Percentiles rank a stretch among this genome's conserved stretches.
phyloP scores from a whole-genome alignment of 2,797 vertebrate species.

The Channa striata region DNA sequence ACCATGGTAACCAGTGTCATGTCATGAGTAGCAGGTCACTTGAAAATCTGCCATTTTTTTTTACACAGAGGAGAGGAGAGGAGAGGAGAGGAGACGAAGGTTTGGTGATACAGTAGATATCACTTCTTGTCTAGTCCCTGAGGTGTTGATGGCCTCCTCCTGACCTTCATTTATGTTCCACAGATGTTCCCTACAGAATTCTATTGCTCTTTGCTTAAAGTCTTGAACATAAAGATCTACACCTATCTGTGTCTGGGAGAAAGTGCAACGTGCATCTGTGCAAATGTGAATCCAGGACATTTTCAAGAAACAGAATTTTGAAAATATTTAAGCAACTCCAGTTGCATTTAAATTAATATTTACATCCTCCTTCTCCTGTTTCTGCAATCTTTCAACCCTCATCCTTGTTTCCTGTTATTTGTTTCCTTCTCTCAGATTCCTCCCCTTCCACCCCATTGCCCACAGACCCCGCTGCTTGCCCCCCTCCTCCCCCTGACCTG shows the following conservation, averaged over 20 bases:
- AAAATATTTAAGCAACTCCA: constrained; percentile 36
- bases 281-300: constrained; percentile 15
- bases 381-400: neutral
- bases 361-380: constrained; percentile 22
- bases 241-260: constrained; percentile 10
- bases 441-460: constrained; percentile 80
- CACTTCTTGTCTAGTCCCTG: constrained; percentile 38
- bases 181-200: constrained; percentile 40
- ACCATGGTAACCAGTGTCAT: constrained; percentile 81
- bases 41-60: constrained; percentile 69
- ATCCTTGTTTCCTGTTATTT: constrained; percentile 11
- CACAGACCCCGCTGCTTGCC: constrained; percentile 66
- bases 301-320: constrained; percentile 38
- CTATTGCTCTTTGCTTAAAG: constrained; percentile 29
- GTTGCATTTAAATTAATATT: constrained; percentile 39
- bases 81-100: constrained; percentile 8
- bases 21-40: constrained; percentile 80
- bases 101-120: constrained; percentile 16
- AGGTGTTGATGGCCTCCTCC: constrained; percentile 41
- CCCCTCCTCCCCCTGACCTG: constrained; percentile 64
- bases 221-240: constrained; percentile 15
- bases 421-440: constrained; percentile 74
- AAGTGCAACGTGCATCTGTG: neutral
- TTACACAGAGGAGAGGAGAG: constrained; percentile 15
- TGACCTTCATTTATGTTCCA: constrained; percentile 40